phyloP scores from a whole-genome alignment of 2,113 vertebrate species.

The Terrapene triunguis region DNA sequence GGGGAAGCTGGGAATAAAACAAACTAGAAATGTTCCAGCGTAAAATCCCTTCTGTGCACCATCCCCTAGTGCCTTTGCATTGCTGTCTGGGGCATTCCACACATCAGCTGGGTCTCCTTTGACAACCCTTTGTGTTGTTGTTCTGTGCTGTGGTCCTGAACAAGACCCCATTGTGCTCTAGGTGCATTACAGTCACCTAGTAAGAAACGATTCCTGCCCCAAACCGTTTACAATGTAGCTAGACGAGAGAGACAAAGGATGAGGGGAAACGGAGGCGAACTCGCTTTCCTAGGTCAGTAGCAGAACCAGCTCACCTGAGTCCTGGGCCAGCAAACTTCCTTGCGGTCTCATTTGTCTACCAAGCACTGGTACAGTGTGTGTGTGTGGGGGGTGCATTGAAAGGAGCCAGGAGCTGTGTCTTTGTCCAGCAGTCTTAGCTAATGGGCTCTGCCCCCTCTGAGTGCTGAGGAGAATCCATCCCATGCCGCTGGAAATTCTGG shows the following conservation, averaged over 20 bases:
- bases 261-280: no score
- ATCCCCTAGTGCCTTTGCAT: no score
- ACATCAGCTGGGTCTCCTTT: no score
- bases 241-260: background rate
- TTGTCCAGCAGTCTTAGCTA: background rate
- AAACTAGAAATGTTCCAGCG: background rate
- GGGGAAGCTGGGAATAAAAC: background rate
- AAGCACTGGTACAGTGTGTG: background rate
- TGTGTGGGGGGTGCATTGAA: background rate
- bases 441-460: background rate
- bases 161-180: fast-evolving
- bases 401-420: background rate
- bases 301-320: background rate
- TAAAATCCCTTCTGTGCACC: background rate
- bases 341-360: background rate
- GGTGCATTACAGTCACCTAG: background rate
- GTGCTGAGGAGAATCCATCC: background rate
- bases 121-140: no score
- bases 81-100: no score
- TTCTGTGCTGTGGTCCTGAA: background rate
- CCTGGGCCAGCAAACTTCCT: background rate
- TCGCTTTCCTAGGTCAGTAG: background rate
- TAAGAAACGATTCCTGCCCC: background rate
- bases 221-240: background rate
- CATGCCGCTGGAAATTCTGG: background rate